A percentile compares a stretch with the other conserved stretches of the same genome.
Conservation (phyloP, 1,140 invertebrate genomes). For the Arion vulgaris region DNA sequence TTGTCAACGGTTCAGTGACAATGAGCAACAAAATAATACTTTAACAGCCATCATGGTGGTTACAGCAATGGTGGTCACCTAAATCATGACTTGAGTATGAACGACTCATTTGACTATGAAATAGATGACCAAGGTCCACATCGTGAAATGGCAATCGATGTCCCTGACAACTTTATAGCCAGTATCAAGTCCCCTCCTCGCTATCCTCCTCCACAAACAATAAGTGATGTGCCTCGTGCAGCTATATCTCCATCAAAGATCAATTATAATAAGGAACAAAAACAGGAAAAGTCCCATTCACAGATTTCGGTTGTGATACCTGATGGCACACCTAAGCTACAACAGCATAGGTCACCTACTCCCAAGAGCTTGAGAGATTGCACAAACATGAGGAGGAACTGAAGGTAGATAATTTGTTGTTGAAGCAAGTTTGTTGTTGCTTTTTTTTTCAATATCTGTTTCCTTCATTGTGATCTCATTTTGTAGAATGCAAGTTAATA, state of each 20-base stretch:
- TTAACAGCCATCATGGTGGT: conserved; percentile 50
- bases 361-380: conserved; percentile 91
- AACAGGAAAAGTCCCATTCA: conserved; percentile 43
- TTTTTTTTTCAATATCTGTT: no score
- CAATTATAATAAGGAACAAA: neutral
- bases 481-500: no score
- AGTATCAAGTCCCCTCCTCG: conserved; percentile 92
- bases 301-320: conserved; percentile 45
- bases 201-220: conserved; percentile 83
- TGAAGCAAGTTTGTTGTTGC: neutral
- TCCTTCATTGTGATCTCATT: neutral
- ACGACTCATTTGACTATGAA: conserved; percentile 55
- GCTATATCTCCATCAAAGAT: conserved; percentile 13
- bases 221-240: conserved; percentile 11
- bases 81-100: conserved; percentile 47
- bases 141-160: conserved; percentile 96
- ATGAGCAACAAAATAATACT: conserved; percentile 34
- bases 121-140: conserved; percentile 68
- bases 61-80: conserved; percentile 51
- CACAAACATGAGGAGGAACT: conserved; percentile 88
- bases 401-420: conserved; percentile 11
- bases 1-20: conserved; percentile 35
- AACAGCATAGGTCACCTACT: conserved; percentile 48
- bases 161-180: conserved; percentile 94
- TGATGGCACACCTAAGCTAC: conserved; percentile 30